Evolutionary conservation across 2,888 invertebrate species (phyloP).

Genomic region (Eutolmus rufibarbis): DNA sequence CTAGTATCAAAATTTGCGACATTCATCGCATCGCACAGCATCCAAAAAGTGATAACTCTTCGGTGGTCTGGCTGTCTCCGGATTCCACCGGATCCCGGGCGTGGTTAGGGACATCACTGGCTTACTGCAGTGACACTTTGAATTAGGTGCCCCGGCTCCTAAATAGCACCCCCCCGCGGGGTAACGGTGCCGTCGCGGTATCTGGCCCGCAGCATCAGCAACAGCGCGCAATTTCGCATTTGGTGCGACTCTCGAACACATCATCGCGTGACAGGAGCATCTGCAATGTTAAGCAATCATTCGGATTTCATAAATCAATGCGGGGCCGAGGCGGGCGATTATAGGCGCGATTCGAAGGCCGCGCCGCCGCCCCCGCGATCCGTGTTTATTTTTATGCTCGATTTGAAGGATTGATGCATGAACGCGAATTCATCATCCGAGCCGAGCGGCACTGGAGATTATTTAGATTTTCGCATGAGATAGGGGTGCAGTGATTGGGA

Average conservation of each 20-base stretch:
- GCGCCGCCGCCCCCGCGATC: not conserved
- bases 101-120: not conserved
- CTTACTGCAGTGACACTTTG: slow-evolving; percentile 7
- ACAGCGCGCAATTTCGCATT: slow-evolving; percentile 7
- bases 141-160: not conserved
- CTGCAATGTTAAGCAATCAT: slow-evolving; percentile 36
- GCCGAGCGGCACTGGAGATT: not conserved
- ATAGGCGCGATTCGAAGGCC: not conserved
- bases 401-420: not conserved
- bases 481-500: slow-evolving; percentile 24
- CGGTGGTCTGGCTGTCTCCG: not conserved
- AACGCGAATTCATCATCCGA: not conserved
- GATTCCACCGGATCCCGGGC: not conserved
- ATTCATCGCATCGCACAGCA: not conserved
- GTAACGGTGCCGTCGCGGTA: not conserved
- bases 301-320: slow-evolving; percentile 30
- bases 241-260: slow-evolving; percentile 1
- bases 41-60: not conserved
- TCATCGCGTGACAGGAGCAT: slow-evolving; percentile 28
- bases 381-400: slow-evolving; percentile 3
- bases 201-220: not conserved
- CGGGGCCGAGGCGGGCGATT: not conserved
- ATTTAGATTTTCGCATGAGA: slow-evolving; percentile 16
- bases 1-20: slow-evolving; percentile 2
- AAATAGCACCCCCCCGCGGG: not conserved